Percentiles rank a stretch among this genome's conserved stretches.
Evolutionary conservation across 2,888 invertebrate species (phyloP).

Genomic region (Malachius bipustulatus): DNA sequence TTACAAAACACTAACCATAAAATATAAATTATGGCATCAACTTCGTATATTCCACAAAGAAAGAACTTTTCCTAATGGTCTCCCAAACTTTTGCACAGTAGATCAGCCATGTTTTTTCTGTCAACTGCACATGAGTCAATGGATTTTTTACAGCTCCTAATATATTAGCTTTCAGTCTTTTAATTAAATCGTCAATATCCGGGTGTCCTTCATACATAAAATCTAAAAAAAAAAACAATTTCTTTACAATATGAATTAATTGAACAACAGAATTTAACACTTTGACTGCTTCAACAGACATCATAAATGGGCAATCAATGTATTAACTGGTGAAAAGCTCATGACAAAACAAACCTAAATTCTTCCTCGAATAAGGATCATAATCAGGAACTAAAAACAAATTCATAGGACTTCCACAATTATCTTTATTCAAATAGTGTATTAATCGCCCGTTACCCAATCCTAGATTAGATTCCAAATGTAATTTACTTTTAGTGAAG

Average conservation of each 20-base stretch:
- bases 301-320: background rate
- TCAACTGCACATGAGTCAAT: conserved; percentile 59
- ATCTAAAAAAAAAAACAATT: conserved; percentile 30
- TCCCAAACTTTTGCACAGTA: conserved; percentile 78
- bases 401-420: conserved; percentile 52
- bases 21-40: conserved; percentile 61
- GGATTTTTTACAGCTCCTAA: conserved; percentile 56
- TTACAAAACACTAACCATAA: too few relatives aligned
- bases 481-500: conserved; percentile 53
- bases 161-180: conserved; percentile 56
- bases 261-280: background rate
- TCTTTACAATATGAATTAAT: conserved; percentile 4
- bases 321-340: background rate
- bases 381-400: conserved; percentile 57
- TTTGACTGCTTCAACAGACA: background rate
- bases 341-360: background rate
- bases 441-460: conserved; percentile 37
- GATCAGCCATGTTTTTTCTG: conserved; percentile 75
- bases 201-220: conserved; percentile 49
- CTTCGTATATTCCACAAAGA: conserved; percentile 74
- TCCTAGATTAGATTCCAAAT: conserved; percentile 55
- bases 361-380: conserved; percentile 25
- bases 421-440: conserved; percentile 41
- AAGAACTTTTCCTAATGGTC: conserved; percentile 68
- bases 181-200: conserved; percentile 50